phyloP scores from a whole-genome alignment of 2,797 vertebrate species.

The Gymnocypris eckloni region DNA sequence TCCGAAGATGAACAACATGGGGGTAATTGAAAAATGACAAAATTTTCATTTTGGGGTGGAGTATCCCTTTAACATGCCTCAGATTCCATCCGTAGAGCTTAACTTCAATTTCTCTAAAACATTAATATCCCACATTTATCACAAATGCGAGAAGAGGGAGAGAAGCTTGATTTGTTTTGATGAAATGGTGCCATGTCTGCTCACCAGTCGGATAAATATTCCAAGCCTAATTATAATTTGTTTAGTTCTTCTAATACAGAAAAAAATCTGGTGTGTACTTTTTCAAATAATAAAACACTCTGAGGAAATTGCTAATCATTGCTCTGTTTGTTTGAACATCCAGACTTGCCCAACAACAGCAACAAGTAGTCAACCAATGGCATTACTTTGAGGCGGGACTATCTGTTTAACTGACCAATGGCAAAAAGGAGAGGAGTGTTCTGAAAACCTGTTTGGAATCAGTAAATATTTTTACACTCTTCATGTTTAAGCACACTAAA shows the following conservation, averaged over 20 bases:
- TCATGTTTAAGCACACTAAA: background rate
- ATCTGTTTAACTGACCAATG: background rate
- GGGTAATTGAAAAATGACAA: no score
- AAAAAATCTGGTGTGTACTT: background rate
- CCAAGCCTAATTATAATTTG: background rate
- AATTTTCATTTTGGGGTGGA: no score
- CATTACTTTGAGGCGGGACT: background rate
- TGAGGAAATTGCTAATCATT: background rate
- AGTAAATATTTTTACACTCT: background rate
- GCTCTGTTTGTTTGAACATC: background rate
- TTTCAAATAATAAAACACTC: background rate
- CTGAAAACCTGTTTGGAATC: background rate
- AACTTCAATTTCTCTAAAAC: background rate
- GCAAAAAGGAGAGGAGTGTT: background rate
- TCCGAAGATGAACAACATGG: no score
- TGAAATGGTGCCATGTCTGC: background rate
- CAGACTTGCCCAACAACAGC: background rate
- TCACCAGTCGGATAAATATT: background rate
- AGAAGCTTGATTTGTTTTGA: conserved; percentile 20
- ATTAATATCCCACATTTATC: conserved; percentile 19
- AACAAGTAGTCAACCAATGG: background rate
- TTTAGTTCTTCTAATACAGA: background rate
- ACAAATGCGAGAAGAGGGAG: conserved; percentile 36
- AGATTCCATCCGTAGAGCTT: background rate
- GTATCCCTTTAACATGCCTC: background rate